Evolutionary conservation across 2,113 vertebrate genomes (phyloP).

Genomic region (Rafetus swinhoei): DNA sequence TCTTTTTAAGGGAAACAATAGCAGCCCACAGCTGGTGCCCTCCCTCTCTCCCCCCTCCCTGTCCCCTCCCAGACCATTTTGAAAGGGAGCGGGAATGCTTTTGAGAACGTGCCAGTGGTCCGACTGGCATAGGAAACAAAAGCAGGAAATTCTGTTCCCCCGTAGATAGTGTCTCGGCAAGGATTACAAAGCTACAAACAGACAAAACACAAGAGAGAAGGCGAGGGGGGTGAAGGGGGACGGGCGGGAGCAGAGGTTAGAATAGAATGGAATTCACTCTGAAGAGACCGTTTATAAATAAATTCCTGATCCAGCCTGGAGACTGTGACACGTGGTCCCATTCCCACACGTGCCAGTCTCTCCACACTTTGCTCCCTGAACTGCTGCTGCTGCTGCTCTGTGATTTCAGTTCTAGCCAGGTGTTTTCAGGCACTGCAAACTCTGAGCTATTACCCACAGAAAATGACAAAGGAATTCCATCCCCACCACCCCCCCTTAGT

Average conservation of each 20-base stretch:
- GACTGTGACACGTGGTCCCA: conserved; percentile 76
- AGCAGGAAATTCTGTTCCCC: conserved; percentile 88
- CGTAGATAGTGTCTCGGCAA: conserved; percentile 86
- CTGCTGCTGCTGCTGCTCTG: background rate
- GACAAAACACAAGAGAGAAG: conserved; percentile 84
- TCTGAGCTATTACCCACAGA: conserved; percentile 11
- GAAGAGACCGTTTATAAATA: conserved; percentile 85
- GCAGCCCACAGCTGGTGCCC: conserved; percentile 79
- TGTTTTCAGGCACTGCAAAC: conserved; percentile 65
- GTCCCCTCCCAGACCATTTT: conserved; percentile 75
- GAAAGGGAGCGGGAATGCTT: conserved; percentile 87
- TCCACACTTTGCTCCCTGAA: background rate
- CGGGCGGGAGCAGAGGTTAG: conserved; percentile 77
- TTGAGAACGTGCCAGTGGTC: conserved; percentile 84
- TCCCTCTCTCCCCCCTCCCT: conserved; percentile 67
- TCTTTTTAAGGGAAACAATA: conserved; percentile 81
- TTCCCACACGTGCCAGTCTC: conserved; percentile 79
- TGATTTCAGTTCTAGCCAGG: conserved; percentile 40
- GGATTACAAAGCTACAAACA: conserved; percentile 86
- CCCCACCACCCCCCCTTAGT: background rate
- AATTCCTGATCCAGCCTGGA: conserved; percentile 75
- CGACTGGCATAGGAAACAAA: conserved; percentile 85
- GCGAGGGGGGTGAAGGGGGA: conserved; percentile 65
- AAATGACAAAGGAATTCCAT: background rate
- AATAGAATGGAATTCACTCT: conserved; percentile 84